These are phyloP conservation scores for Julus scandinavius DNA, from an alignment of 2,888 invertebrate genomes.

Conservation along the genomic window DNA sequence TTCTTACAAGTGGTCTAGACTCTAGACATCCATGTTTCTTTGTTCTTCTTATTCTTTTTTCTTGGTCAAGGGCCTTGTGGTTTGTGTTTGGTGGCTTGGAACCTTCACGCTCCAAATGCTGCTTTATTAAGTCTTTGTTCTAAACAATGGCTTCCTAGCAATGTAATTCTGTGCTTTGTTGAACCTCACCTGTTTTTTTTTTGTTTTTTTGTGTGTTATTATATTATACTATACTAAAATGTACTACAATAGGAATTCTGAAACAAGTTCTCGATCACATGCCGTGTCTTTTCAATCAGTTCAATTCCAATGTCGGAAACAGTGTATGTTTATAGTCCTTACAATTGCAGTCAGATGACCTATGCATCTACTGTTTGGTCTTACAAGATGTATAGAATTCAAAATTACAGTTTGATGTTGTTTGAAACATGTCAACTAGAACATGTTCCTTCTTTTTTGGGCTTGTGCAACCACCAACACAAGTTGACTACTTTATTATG, in stretches of 20 bases:
- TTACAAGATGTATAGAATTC: too few relatives aligned
- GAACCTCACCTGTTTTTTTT: too few relatives aligned
- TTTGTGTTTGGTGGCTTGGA: background rate
- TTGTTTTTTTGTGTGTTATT: too few relatives aligned
- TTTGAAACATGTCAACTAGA: background rate
- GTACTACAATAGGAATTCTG: too few relatives aligned
- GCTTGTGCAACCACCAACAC: background rate
- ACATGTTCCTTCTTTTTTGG: background rate
- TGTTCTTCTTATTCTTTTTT: background rate
- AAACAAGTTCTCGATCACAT: too few relatives aligned
- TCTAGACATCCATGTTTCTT: slow-evolving; percentile 6
- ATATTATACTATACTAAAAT: too few relatives aligned
- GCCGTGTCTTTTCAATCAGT: too few relatives aligned
- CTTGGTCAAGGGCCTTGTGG: background rate
- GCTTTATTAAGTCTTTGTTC: background rate
- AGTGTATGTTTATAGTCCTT: too few relatives aligned
- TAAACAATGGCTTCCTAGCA: background rate
- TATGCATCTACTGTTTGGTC: too few relatives aligned
- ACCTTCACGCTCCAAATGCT: slow-evolving; percentile 10
- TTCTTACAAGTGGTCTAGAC: background rate
- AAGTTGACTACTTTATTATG: background rate
- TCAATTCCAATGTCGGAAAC: too few relatives aligned
- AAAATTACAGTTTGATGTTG: too few relatives aligned
- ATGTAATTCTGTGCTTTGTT: background rate
- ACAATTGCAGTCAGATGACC: too few relatives aligned